Percentiles rank a stretch among this genome's conserved stretches.
Conservation (phyloP, 2,797 vertebrate species). For the Gymnodraco acuticeps region DNA sequence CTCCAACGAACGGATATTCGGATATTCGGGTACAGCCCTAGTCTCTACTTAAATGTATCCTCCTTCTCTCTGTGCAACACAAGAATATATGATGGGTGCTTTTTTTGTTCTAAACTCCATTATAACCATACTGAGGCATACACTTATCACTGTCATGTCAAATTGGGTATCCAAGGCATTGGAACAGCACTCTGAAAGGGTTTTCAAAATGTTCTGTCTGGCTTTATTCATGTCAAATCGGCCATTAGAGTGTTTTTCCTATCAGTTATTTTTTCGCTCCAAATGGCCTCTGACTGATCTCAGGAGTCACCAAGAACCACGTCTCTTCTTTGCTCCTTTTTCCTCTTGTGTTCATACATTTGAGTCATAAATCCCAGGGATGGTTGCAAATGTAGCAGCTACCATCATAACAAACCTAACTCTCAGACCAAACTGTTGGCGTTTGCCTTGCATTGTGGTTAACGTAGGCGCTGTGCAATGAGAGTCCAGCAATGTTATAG, state of each 20-base stretch:
- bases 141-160: neutral
- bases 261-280: neutral
- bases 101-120: neutral
- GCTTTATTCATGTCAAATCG: neutral
- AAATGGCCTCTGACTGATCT: constrained; percentile 1
- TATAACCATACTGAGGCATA: neutral
- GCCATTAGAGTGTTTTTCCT: neutral
- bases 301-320: neutral
- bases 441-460: neutral
- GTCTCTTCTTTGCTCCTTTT: neutral
- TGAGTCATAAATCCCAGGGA: neutral
- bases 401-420: neutral
- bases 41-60: neutral
- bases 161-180: neutral
- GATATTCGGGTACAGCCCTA: too few relatives aligned
- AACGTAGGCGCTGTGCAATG: neutral
- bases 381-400: neutral
- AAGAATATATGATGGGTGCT: neutral
- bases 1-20: too few relatives aligned
- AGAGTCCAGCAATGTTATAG: neutral
- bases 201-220: neutral
- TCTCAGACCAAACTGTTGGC: neutral
- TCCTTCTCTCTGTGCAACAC: constrained; percentile 11
- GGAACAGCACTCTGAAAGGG: neutral
- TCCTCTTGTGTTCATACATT: neutral